Conservation (phyloP, 2,888 invertebrate species). For the Drosophila ezoana region DNA sequence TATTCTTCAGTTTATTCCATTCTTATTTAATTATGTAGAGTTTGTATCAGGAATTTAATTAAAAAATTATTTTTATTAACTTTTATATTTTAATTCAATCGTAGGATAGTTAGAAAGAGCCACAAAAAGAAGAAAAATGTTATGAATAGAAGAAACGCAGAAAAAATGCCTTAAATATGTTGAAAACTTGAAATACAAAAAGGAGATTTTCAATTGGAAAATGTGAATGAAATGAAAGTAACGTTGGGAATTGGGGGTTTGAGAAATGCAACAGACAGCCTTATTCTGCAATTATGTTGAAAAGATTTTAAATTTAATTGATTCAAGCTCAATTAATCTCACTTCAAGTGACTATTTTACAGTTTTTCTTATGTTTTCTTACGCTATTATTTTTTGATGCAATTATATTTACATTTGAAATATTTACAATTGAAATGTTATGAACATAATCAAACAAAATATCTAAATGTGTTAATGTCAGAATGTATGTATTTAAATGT, state of each 20-base stretch:
- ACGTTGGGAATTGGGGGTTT: too few species aligned
- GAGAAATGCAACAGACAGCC: not conserved
- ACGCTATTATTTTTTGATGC: not conserved
- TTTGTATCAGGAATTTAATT: not conserved
- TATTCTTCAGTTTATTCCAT: too few species aligned
- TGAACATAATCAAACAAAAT: not conserved
- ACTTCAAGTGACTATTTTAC: not conserved
- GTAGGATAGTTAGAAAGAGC: constrained; percentile 21
- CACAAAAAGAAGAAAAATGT: too few species aligned
- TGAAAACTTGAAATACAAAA: not conserved
- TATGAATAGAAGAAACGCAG: not conserved
- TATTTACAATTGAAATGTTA: not conserved
- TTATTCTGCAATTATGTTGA: not conserved
- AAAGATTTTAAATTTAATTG: not conserved
- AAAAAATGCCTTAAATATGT: not conserved
- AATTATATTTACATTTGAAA: too few species aligned
- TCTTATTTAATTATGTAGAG: not conserved
- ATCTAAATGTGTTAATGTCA: not conserved
- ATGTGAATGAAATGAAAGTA: not conserved
- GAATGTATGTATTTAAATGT: constrained; percentile 8
- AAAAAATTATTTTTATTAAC: not conserved
- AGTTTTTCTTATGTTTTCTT: not conserved
- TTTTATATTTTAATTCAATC: not conserved
- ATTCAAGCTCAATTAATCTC: not conserved
- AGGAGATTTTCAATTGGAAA: not conserved